Conservation (phyloP, 1,140 invertebrate species). For the Rhyacophila brunnea region DNA sequence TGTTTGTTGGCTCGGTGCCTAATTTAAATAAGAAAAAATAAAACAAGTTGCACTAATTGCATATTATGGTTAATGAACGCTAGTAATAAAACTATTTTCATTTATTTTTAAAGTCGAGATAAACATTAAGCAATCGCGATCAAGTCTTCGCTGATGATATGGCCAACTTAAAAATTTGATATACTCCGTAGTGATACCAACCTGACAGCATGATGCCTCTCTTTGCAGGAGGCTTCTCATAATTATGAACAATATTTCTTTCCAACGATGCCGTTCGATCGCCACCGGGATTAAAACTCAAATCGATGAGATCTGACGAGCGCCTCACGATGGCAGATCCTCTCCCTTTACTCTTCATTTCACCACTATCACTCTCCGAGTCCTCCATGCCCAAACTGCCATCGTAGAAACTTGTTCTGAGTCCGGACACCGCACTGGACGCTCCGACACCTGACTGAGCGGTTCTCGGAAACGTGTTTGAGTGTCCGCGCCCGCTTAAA, state of each 20-base stretch:
- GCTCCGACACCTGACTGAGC: constrained; percentile 14
- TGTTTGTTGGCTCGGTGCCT: too few species aligned
- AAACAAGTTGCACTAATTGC: too few species aligned
- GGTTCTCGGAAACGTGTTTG: constrained; percentile 28
- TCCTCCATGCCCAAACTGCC: constrained; percentile 31
- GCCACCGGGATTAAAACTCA: constrained; percentile 45
- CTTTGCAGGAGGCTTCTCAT: constrained; percentile 38
- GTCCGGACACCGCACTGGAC: constrained; percentile 21
- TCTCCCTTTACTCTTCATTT: constrained; percentile 27
- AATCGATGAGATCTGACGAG: constrained; percentile 57
- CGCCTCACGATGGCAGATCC: constrained; percentile 42
- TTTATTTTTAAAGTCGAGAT: too few species aligned
- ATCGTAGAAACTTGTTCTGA: constrained; percentile 14
- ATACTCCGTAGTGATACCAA: too few species aligned
- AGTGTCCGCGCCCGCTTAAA: constrained; percentile 37
- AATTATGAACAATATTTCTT: constrained; percentile 39
- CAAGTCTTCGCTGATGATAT: too few species aligned
- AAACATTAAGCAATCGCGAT: too few species aligned
- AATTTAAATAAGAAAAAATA: too few species aligned
- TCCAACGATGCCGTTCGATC: constrained; percentile 39
- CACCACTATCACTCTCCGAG: constrained; percentile 29
- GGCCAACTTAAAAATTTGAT: too few species aligned
- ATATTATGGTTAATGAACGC: too few species aligned
- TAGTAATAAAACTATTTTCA: too few species aligned
- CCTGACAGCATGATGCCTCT: constrained; percentile 35